These are phyloP conservation scores for Apodemia zela DNA, from an alignment of 2,888 invertebrate genomes.

Conservation along the genomic window DNA sequence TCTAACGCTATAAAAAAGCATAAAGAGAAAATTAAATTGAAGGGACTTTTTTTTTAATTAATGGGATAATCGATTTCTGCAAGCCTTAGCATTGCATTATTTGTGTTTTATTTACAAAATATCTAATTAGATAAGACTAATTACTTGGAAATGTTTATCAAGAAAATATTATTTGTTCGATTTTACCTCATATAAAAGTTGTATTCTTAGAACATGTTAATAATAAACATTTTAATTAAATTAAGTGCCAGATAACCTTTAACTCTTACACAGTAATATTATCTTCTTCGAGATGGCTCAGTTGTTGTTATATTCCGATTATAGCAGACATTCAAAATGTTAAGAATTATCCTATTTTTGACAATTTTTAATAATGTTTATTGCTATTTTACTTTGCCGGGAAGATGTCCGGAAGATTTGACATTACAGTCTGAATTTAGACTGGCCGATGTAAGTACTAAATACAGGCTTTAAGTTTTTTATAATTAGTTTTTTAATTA, in stretches of 20 bases:
- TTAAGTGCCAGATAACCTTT: conserved; percentile 4
- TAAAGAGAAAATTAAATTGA: too few species aligned
- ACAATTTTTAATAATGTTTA: conserved; percentile 39
- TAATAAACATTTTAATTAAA: neutral
- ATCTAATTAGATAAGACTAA: too few species aligned
- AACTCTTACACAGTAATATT: neutral
- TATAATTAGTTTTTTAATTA: too few species aligned
- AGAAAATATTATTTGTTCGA: too few species aligned
- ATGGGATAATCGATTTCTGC: too few species aligned
- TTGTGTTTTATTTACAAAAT: too few species aligned
- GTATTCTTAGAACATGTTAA: neutral
- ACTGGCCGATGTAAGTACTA: conserved; percentile 53
- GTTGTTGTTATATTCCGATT: conserved; percentile 2
- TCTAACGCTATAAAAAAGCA: too few species aligned
- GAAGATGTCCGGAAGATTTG: conserved; percentile 58
- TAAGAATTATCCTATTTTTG: conserved; percentile 39
- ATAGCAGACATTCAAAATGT: conserved; percentile 39
- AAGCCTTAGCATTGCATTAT: too few species aligned
- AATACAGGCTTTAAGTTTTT: too few species aligned
- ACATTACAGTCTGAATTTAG: conserved; percentile 50
- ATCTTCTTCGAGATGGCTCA: neutral
- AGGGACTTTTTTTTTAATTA: too few species aligned
- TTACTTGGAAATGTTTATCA: too few species aligned
- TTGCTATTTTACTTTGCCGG: conserved; percentile 57
- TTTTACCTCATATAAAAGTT: neutral